These are phyloP conservation scores for Arenaria interpres DNA, from an alignment of 2,113 vertebrate species.

Conservation along the genomic window DNA sequence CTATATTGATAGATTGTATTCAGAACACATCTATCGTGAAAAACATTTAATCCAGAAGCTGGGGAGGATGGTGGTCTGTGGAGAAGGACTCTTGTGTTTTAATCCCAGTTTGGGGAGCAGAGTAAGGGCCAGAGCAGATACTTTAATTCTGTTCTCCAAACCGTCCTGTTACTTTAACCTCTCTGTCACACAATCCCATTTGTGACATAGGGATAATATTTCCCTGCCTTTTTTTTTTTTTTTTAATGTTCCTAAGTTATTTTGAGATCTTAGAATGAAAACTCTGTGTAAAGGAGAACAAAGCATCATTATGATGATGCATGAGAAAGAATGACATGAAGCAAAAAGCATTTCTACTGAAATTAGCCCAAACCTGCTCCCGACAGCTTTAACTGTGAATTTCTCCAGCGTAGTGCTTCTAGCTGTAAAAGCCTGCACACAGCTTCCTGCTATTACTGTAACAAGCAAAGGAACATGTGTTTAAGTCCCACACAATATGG, in stretches of 20 bases:
- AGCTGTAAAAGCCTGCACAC: not conserved
- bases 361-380: not conserved
- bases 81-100: not conserved
- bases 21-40: accelerated
- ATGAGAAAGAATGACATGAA: not conserved
- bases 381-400: not conserved
- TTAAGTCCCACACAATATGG: not conserved
- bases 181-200: not conserved
- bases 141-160: not conserved
- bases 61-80: not conserved
- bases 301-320: not conserved
- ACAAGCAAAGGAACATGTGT: constrained; percentile 10
- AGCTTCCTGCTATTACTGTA: constrained; percentile 23
- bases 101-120: not conserved
- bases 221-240: not conserved
- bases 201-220: not conserved
- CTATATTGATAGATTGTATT: not conserved
- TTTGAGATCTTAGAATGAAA: not conserved
- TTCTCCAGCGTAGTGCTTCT: not conserved
- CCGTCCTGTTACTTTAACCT: not conserved
- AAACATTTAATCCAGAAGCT: not conserved
- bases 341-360: not conserved
- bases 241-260: not conserved
- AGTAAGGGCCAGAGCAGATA: not conserved
- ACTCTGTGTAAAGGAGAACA: not conserved